Evolutionary conservation across 2,113 vertebrate species (phyloP), one percentile per base, ranked within the genome.

Genomic region (Mastomys natalensis): DNA sequence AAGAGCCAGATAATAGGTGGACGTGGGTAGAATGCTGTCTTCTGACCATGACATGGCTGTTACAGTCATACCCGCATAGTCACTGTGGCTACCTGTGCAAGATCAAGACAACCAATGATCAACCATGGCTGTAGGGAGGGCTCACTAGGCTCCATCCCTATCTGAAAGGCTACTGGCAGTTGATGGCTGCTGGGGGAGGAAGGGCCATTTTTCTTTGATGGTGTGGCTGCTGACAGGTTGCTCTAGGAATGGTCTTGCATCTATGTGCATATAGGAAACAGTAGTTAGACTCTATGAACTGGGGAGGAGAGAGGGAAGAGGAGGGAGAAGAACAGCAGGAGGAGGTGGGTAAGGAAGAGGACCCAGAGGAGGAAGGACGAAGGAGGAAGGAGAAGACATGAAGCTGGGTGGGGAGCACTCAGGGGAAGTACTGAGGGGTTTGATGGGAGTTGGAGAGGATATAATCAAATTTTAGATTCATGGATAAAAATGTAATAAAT

Each of bases 231-330:
- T 60, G n/a, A 7, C n/a, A 40, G 80, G 80, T 26, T 9, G 80
- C 12, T 29, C 58, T 26, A 5, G 4, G 15, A 10, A 43, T 17
- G 24, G 81, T 40, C 81, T 31, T 85, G 81, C 26, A 31, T 40
- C 13, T 15, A 2, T 17, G n/a, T 17, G 3, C n/a, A 29, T 9
- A 17, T 0, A 55, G n/a, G 37, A 5, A 84, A 24, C n/a, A 17
- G 15, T 64, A 40, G 64, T 43, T 64, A 29, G 7, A 45, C 58
- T 84, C 7, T 26, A 31, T 29, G n/a, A 7, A 15, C 17, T 62
- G 1, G 43, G 58, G 24, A 85, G 58, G 26, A 43, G 26, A 84
- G 13, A n/a, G 40, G 19, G 12, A 40, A 55, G 34, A 29, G n/a
- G 10, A 37, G 31, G 48, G 48, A 53, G 29, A n/a, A 80, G 77